A percentile compares a stretch with the other conserved stretches of the same genome.
These are phyloP conservation scores for Plebejus melissa DNA, from an alignment of 2,888 invertebrate species.

Conservation along the genomic window DNA sequence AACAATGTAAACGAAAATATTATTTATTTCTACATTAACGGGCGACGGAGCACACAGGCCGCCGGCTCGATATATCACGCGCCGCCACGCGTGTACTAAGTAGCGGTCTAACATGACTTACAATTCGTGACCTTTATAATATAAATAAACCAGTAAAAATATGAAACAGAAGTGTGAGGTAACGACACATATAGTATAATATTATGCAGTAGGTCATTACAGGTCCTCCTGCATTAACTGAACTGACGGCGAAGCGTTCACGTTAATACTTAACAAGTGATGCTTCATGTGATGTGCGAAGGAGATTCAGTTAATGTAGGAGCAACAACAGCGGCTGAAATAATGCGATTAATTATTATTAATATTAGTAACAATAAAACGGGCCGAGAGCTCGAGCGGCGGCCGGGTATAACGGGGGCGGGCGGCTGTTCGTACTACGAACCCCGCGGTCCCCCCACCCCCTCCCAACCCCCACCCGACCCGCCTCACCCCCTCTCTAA, in stretches of 20 bases:
- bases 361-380: constrained; percentile 46
- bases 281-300: constrained; percentile 29
- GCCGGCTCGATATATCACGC: constrained; percentile 48
- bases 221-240: constrained; percentile 58
- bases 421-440: background rate
- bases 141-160: constrained; percentile 67
- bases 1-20: constrained; percentile 76
- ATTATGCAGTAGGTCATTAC: constrained; percentile 48
- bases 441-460: background rate
- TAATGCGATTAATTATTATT: constrained; percentile 42
- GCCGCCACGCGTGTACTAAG: constrained; percentile 64
- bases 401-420: constrained; percentile 29
- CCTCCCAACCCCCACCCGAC: constrained; percentile 38
- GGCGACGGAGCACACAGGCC: constrained; percentile 52
- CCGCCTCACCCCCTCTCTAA: constrained; percentile 44
- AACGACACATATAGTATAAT: constrained; percentile 55
- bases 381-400: constrained; percentile 44
- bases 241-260: constrained; percentile 37
- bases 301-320: constrained; percentile 55
- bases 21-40: constrained; percentile 77
- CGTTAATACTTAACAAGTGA: constrained; percentile 23
- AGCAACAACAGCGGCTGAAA: constrained; percentile 53
- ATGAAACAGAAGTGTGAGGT: constrained; percentile 73
- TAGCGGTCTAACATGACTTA: constrained; percentile 60
- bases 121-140: constrained; percentile 59